A percentile compares a stretch with the other conserved stretches of the same genome.
phyloP scores from a whole-genome alignment of 2,113 vertebrate genomes.

The Rynchops niger region DNA sequence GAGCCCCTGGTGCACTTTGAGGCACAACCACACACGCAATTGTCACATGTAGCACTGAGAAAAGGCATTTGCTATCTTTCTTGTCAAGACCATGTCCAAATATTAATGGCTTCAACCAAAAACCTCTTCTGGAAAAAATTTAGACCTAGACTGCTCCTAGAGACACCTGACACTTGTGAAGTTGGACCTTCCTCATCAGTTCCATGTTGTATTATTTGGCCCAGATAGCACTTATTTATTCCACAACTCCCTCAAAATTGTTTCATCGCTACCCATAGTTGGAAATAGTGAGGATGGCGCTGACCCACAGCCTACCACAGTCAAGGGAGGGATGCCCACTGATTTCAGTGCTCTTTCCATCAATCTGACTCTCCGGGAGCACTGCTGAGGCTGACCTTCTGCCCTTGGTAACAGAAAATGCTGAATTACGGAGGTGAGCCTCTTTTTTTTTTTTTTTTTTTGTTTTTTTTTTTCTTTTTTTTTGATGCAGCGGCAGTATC shows the following conservation, averaged over 20 bases:
- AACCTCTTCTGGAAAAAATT: not conserved
- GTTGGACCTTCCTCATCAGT: not conserved
- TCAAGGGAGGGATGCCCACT: not conserved
- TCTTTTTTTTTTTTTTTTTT: not conserved
- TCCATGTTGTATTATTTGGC: not conserved
- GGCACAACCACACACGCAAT: accelerated
- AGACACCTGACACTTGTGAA: not conserved
- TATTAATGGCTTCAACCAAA: not conserved
- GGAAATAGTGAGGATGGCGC: not conserved
- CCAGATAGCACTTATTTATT: accelerated
- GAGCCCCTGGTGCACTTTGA: accelerated
- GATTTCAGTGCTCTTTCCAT: not conserved
- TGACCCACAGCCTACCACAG: not conserved
- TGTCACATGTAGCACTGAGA: not conserved
- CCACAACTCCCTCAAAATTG: not conserved
- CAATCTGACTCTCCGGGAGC: not conserved
- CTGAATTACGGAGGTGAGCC: not conserved
- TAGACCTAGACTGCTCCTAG: not conserved
- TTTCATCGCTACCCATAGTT: not conserved
- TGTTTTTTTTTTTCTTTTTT: not conserved
- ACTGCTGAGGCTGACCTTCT: not conserved
- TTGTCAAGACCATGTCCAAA: not conserved
- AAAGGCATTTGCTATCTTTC: not conserved
- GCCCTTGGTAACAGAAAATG: accelerated
- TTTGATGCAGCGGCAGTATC: not conserved